These are phyloP conservation scores for Bubalus kerabau DNA, from an alignment of 2,113 vertebrate species.

Conservation along the genomic window DNA sequence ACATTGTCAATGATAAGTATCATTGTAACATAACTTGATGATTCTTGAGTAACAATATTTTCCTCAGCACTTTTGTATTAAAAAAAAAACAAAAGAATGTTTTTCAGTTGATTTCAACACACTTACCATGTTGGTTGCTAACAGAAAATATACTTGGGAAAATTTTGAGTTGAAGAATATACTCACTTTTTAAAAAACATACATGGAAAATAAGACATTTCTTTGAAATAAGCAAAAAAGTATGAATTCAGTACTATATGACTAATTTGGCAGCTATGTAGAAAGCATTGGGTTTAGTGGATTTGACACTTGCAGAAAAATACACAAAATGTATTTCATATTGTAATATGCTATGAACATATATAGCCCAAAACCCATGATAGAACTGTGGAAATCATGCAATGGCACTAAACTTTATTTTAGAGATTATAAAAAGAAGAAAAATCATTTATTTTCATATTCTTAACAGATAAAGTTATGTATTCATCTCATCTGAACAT, in stretches of 20 bases:
- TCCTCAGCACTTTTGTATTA: neutral
- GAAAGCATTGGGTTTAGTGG: neutral
- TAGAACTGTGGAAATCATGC: neutral
- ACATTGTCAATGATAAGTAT: neutral
- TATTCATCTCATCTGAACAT: neutral
- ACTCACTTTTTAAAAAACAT: neutral
- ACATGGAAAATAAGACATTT: neutral
- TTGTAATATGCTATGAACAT: neutral
- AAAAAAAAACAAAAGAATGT: neutral
- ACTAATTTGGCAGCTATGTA: neutral
- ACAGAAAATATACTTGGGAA: neutral
- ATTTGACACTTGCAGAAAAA: neutral
- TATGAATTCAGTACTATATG: neutral
- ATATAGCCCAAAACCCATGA: neutral
- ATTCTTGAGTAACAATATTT: neutral
- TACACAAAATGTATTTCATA: neutral
- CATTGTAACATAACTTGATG: neutral
- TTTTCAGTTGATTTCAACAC: neutral
- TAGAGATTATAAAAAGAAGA: neutral
- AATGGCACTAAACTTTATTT: neutral
- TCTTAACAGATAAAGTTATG: neutral
- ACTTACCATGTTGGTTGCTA: neutral
- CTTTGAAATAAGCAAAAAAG: neutral
- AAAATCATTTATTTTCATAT: neutral
- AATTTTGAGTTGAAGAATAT: neutral